Conservation (phyloP, 2,113 vertebrate species). For the Glareola pratincola region DNA sequence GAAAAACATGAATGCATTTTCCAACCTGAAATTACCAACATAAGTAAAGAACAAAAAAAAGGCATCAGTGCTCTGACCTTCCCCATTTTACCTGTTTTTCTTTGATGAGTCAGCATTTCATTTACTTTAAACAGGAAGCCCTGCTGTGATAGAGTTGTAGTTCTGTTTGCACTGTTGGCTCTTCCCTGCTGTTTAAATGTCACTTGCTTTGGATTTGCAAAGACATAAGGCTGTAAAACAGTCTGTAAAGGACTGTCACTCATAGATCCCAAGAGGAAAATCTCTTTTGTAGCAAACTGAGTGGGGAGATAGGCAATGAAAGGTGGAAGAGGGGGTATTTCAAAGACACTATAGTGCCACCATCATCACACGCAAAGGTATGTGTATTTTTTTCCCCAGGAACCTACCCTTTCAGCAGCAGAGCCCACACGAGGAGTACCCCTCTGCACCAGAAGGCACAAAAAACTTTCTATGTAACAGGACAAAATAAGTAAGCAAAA, state of each 20-base stretch:
- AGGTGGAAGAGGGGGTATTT: neutral
- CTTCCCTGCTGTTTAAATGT: constrained; percentile 18
- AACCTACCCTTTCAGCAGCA: neutral
- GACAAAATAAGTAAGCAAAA: neutral
- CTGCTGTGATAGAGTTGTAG: neutral
- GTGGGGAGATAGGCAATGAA: neutral
- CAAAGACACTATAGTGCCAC: neutral
- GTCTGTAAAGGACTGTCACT: neutral
- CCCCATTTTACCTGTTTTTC: neutral
- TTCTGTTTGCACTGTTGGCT: neutral
- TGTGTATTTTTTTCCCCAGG: neutral
- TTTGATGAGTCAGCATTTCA: neutral
- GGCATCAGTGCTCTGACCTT: neutral
- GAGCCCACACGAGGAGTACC: neutral
- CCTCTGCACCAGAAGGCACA: neutral
- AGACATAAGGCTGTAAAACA: neutral
- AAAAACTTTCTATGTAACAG: neutral
- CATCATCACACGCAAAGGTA: neutral
- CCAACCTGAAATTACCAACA: neutral
- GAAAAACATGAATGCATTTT: neutral
- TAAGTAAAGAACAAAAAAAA: neutral
- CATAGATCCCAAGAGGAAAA: neutral
- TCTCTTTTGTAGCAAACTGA: neutral
- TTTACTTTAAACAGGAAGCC: neutral
- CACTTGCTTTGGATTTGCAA: neutral